A percentile compares a stretch with the other conserved stretches of the same genome.
Conservation (phyloP, 2,113 vertebrate genomes). For the Leptocoma aspasia region DNA sequence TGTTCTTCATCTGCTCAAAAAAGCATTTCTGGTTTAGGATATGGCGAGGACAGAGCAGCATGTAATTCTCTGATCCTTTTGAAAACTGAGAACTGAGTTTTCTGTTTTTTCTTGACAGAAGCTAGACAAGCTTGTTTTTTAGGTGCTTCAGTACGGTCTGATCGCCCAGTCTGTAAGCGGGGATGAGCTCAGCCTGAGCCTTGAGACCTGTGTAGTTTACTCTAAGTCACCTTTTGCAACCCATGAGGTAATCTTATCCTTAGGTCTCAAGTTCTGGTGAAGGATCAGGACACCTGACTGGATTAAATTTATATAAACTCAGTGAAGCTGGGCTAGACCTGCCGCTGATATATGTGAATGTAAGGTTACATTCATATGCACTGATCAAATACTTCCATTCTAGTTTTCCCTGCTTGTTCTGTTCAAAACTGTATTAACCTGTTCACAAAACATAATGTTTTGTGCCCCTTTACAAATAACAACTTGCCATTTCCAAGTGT, state of each 20-base stretch:
- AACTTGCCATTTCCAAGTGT: background rate
- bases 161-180: rapidly evolving
- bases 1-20: background rate
- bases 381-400: background rate
- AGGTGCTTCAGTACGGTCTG: background rate
- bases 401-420: background rate
- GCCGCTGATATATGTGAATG: background rate
- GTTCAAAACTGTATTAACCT: background rate
- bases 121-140: background rate
- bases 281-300: background rate
- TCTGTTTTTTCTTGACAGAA: background rate
- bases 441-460: background rate
- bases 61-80: background rate
- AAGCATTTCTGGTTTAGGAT: background rate
- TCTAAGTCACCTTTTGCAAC: background rate
- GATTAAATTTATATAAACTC: background rate
- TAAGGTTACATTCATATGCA: background rate
- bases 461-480: background rate
- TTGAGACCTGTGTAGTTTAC: background rate
- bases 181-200: background rate
- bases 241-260: background rate
- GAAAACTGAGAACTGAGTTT: background rate
- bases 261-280: background rate
- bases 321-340: background rate
- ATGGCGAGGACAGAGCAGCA: background rate